These are phyloP conservation scores for Orchestes rusci DNA, from an alignment of 2,888 invertebrate genomes.

Conservation along the genomic window DNA sequence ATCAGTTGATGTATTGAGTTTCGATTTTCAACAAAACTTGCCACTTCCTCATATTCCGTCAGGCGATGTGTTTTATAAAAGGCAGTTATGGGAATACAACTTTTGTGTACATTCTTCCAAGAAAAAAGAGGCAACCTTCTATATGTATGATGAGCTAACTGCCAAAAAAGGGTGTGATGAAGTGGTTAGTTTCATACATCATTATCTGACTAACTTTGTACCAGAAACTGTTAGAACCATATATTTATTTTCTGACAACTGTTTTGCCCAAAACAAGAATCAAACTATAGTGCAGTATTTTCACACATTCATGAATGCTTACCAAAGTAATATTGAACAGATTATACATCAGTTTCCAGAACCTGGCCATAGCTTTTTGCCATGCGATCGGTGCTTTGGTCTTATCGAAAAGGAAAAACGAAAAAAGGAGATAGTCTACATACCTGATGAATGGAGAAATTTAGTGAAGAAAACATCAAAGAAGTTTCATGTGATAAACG, in stretches of 20 bases:
- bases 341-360: conserved; percentile 12
- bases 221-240: neutral
- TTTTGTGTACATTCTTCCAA: conserved; percentile 8
- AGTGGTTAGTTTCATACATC: conserved; percentile 3
- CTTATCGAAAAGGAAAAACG: no score
- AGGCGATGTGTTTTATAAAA: conserved; percentile 9
- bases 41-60: conserved; percentile 5
- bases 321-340: neutral
- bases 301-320: neutral
- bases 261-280: neutral
- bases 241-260: conserved; percentile 1
- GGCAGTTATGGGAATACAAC: conserved; percentile 7
- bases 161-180: conserved; percentile 2
- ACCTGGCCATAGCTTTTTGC: conserved; percentile 14
- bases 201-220: conserved; percentile 1
- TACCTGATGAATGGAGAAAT: no score
- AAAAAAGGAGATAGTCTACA: no score
- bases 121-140: neutral
- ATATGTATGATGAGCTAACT: conserved; percentile 7
- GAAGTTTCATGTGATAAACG: no score
- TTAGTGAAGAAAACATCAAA: no score
- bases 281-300: neutral
- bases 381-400: no score
- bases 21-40: conserved; percentile 12
- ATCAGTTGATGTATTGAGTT: conserved; percentile 2